Evolutionary conservation across 37 sponge, comb jelly and placozoan genomes (phyloP), one percentile per base, ranked within the genome.

Genomic region (Chondrosia reniformis): DNA sequence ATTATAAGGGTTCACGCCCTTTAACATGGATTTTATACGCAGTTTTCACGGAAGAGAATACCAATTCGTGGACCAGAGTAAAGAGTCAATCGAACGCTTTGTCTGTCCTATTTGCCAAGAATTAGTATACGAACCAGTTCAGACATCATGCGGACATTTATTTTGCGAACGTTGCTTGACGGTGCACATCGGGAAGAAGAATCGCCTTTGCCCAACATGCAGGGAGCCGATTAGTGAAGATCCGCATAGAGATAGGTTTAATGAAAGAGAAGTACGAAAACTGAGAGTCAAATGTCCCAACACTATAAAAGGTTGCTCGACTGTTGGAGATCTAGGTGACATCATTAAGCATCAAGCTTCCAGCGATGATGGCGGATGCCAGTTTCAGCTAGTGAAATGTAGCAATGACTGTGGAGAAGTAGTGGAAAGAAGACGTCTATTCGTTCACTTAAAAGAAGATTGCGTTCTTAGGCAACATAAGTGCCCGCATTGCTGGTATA

Each of bases 271-370:
- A 56, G 63, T 84, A 25, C 64, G 76, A 45, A 72, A 49, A 3
- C 61, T 88, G 9, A 55, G 72, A 22, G 77, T 88, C 28, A 30
- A 40, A 37, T 88, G 89, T 55, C 84, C 80, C 17, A 75, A 88
- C 8, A 67, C 37, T 19, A 33, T 27, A 30, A 38, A 55, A 25
- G 89, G 89, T 4, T 88, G 89, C 52, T 31, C 2, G 49, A 84
- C 84, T 84, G 40, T 34, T 13, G 89, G 84, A 28, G 41, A 31
- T 8, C 63, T 88, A 33, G 79, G 79, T 24, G 37, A 39, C 12
- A 30, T 83, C 3, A 41, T 62, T 38, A 28, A 63, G 24, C 88
- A 88, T 39, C 24, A 24, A 10, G 72, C 39, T 24, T 32, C 32
- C 28, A 61, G 39, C 17, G n/a, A n/a, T n/a, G n/a, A n/a, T n/a